Conservation (phyloP, 1,140 invertebrate species). For the Cyrtorhinus lividipennis region DNA sequence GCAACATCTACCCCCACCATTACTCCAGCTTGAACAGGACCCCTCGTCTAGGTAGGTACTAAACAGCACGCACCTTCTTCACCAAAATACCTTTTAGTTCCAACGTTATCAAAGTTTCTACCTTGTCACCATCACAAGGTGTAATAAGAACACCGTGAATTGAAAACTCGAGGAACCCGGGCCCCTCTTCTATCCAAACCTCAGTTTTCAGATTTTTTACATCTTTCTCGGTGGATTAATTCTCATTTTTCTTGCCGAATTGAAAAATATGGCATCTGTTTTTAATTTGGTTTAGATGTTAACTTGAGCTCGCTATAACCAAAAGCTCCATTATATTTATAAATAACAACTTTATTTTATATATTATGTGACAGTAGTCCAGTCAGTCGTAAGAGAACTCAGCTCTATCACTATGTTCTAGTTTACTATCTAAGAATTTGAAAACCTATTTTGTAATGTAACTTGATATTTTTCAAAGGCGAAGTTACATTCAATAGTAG, state of each 20-base stretch:
- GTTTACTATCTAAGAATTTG: not conserved
- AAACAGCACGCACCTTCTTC: constrained; percentile 14
- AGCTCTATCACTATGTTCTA: not conserved
- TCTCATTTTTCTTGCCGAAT: not conserved
- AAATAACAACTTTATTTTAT: constrained; percentile 5
- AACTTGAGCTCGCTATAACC: not conserved
- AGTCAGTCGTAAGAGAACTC: not conserved
- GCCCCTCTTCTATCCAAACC: not conserved
- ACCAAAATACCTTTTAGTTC: not conserved
- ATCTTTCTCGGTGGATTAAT: not conserved
- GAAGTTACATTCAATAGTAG: not conserved
- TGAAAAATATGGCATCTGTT: no score
- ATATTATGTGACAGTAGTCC: not conserved
- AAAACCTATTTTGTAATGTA: not conserved
- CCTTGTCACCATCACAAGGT: not conserved
- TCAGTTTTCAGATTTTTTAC: not conserved
- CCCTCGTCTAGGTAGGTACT: constrained; percentile 63
- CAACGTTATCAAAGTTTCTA: not conserved
- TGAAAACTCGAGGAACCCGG: not conserved
- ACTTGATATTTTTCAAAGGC: not conserved
- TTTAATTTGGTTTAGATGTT: not conserved
- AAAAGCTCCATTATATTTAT: not conserved
- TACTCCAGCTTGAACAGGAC: constrained; percentile 60
- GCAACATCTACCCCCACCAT: constrained; percentile 70
- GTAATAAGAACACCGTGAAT: not conserved